These are phyloP conservation scores for Harpegnathos saltator DNA, from an alignment of 1,140 invertebrate species.

Conservation along the genomic window DNA sequence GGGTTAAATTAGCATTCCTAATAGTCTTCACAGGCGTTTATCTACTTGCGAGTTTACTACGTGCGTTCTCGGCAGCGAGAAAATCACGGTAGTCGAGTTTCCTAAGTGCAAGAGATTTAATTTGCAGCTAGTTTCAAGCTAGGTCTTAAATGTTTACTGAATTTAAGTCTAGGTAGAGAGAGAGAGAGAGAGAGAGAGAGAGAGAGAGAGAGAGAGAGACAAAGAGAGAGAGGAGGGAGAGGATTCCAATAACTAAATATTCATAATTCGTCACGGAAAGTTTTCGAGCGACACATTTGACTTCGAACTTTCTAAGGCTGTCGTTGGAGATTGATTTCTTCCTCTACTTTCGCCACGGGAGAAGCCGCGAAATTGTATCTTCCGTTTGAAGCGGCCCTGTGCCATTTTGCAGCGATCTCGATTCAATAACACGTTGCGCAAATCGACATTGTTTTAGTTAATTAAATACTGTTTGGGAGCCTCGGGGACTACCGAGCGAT, in stretches of 20 bases:
- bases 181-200: neutral
- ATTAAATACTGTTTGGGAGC: slow-evolving; percentile 47
- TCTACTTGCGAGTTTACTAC: slow-evolving; percentile 22
- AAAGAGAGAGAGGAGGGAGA: too few species aligned
- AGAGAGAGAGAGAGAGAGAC: too few species aligned
- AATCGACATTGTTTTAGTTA: slow-evolving; percentile 38
- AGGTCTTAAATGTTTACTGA: slow-evolving; percentile 1
- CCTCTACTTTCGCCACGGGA: neutral
- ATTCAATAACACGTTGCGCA: neutral
- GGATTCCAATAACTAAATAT: neutral
- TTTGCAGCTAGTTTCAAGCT: slow-evolving; percentile 21
- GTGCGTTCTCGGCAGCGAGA: slow-evolving; percentile 5
- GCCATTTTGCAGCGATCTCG: neutral
- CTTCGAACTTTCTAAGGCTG: neutral
- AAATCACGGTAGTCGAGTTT: slow-evolving; percentile 35
- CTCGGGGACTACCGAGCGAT: neutral
- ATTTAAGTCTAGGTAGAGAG: neutral
- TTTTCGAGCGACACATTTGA: neutral
- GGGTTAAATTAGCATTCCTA: slow-evolving; percentile 39
- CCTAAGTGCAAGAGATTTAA: slow-evolving; percentile 26
- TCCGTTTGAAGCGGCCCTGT: neutral
- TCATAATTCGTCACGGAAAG: neutral
- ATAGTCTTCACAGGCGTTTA: slow-evolving; percentile 16
- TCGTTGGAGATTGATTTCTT: neutral
- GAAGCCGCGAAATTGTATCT: slow-evolving; percentile 2